Evolutionary conservation across 2,888 invertebrate species (phyloP), one percentile per base, ranked within the genome.

Genomic region (Anarsia innoxiella): DNA sequence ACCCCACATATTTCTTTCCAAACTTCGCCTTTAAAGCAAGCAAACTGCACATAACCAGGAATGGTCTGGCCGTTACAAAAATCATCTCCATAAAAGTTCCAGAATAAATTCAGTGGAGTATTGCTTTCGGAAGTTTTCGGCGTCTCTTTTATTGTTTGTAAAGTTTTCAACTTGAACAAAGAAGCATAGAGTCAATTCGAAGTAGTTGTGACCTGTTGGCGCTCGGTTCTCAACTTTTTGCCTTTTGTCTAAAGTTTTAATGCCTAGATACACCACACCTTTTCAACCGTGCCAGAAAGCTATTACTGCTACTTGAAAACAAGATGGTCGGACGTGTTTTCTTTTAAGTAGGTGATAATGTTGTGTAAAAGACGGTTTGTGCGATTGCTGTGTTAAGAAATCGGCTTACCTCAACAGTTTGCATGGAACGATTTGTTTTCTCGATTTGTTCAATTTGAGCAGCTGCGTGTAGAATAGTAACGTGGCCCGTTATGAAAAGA

Each of bases 71-170:
- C 48, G 45, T 55, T 55, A 49, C 53, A 49, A 51, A 53, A 56
- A 63, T 56, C 44, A 51, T 55, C 53, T 53, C 46, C 44, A 55
- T 56, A 60, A 58, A 63, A 65, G 50, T 63, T 55, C 37, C 30
- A 47, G 55, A 59, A 62, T 59, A 61, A 61, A 61, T 62, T 64
- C 51, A 39, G 29, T 36, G 25, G 41, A 46, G 51, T 46, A 62
- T 55, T 58, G 54, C 54, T 41, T 45, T 36, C 36, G 42, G 31
- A 48, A 59, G 50, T 56, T 57, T 51, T 46, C 36, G 49, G 45
- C 40, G 49, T 45, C 47, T 51, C 45, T 51, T 60, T 56, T 55
- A 56, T 57, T 53, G 51, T 56, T 53, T 46, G 45, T 29, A 32
- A 45, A 51, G 46, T 48, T 49, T 29, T 27, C 25, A 38, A 45